A percentile compares a stretch with the other conserved stretches of the same genome.
phyloP scores from a whole-genome alignment of 1,140 invertebrate species.

The Drosophila hydei region DNA sequence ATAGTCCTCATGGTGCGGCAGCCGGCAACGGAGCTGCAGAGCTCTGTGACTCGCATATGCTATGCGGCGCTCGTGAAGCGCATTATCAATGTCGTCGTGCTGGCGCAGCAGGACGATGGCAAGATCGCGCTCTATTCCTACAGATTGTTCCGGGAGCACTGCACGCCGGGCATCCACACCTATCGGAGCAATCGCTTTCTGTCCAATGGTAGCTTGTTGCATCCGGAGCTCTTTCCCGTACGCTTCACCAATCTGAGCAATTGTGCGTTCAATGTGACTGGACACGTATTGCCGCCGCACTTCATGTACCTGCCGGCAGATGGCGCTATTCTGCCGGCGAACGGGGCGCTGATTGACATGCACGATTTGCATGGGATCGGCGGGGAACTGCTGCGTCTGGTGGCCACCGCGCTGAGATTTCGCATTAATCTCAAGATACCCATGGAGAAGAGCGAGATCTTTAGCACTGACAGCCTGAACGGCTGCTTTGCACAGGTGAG shows the following conservation, averaged over 20 bases:
- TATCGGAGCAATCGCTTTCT: conserved; percentile 36
- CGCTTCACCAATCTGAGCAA: conserved; percentile 23
- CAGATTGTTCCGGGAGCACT: conserved; percentile 40
- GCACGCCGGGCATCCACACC: conserved; percentile 24
- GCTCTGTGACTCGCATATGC: conserved; percentile 15
- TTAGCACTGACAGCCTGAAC: conserved; percentile 39
- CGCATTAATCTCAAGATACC: conserved; percentile 36
- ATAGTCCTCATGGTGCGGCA: conserved; percentile 41
- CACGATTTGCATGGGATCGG: conserved; percentile 50
- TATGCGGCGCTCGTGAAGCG: neutral
- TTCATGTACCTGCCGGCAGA: conserved; percentile 38
- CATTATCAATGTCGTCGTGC: conserved; percentile 56
- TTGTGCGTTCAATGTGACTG: conserved; percentile 49
- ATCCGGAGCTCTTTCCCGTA: conserved; percentile 45
- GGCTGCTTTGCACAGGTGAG: conserved; percentile 60
- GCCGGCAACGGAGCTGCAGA: neutral
- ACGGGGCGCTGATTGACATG: conserved; percentile 7
- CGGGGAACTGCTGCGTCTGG: conserved; percentile 55
- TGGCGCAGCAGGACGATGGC: conserved; percentile 32
- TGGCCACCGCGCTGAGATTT: conserved; percentile 48
- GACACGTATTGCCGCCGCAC: conserved; percentile 56
- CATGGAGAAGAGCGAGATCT: conserved; percentile 45
- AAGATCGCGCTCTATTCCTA: conserved; percentile 40
- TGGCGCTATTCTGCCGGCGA: neutral
- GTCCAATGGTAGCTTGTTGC: neutral